Percentiles rank a stretch among this genome's conserved stretches.
These are phyloP conservation scores for Dolichomitus sp. DNA, from an alignment of 2,888 invertebrate genomes.

Conservation along the genomic window DNA sequence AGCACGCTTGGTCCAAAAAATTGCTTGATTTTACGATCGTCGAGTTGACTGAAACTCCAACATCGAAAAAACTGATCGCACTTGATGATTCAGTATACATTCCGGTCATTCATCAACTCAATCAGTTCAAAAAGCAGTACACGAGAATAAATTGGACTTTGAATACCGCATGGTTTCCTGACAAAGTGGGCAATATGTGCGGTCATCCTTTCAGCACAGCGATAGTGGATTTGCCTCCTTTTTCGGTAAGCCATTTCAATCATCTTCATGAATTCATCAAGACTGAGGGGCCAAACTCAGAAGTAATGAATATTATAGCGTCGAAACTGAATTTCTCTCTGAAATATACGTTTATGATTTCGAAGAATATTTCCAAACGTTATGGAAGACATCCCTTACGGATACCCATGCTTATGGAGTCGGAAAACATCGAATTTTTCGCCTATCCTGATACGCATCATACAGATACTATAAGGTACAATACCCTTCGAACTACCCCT, in stretches of 20 bases:
- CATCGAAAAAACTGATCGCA: background rate
- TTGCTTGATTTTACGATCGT: constrained; percentile 64
- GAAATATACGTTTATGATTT: background rate
- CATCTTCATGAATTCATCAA: background rate
- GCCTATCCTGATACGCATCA: constrained; percentile 2
- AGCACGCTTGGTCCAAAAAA: constrained; percentile 57
- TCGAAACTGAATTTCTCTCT: constrained; percentile 66
- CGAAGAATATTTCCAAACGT: background rate
- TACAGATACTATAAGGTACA: background rate
- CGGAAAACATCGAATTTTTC: constrained; percentile 45
- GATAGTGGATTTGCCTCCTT: constrained; percentile 17
- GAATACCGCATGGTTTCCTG: constrained; percentile 60
- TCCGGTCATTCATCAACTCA: constrained; percentile 62
- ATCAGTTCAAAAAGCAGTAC: constrained; percentile 65
- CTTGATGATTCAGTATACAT: background rate
- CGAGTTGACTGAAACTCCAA: constrained; percentile 42
- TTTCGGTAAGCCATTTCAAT: constrained; percentile 9
- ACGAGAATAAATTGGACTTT: constrained; percentile 37
- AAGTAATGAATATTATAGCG: constrained; percentile 18
- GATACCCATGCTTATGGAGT: constrained; percentile 4
- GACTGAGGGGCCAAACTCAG: constrained; percentile 35
- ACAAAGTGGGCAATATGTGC: constrained; percentile 67
- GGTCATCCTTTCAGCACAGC: constrained; percentile 64
- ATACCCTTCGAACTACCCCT: constrained; percentile 22
- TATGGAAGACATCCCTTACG: background rate